Base-by-base conservation (phyloP, 2,888 invertebrate species). In the Megamerina dolium region DNA sequence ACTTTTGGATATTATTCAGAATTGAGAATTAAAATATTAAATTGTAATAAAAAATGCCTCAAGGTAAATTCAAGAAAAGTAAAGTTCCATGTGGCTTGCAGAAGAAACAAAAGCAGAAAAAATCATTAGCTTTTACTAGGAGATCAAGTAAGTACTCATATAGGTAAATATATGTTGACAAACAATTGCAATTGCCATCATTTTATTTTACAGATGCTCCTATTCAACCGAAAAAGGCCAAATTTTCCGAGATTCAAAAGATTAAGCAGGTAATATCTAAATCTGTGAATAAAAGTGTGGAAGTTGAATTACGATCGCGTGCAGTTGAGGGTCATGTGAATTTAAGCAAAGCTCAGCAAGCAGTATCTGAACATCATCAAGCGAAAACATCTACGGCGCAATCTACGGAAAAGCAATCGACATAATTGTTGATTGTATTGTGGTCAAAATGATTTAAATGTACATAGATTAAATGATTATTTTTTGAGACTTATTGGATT, bases 61-160 rank as follows among this genome's bases (percentile, higher is more conserved):
- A 81, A 63, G 80, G 80, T 49, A 81, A 81, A 59, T 66, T 79
- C 43, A 81, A 81, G 64, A 81, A 81, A 58, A 56, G 76, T 0
- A 78, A 80, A 58, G 37, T 76, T 18, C 79, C 79, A 2, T 60
- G 72, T 14, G 63, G 61, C 20, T 60, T 69, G 3, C 77, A 79
- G 56, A 65, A 70, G 18, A 65, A 70, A 18, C 77, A 77, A 46
- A 74, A 75, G 26, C 77, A 77, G 53, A 79, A 78, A 55, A 65
- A 68, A 34, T 48, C 60, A 4, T 50, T 54, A 12, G 72, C 77
- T 3, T 69, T 73, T 34, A 75, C 78, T 16, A 74, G 77, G 50
- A 69, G 80, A 59, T 68, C 74, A 55, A 80, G 80, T 80, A 66
- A 73, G 76, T 73, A 44, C 27, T 26, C 18, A 6, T 6, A 27